Evolutionary conservation across 2,113 vertebrate species (phyloP).

Genomic region (Aythya baeri): DNA sequence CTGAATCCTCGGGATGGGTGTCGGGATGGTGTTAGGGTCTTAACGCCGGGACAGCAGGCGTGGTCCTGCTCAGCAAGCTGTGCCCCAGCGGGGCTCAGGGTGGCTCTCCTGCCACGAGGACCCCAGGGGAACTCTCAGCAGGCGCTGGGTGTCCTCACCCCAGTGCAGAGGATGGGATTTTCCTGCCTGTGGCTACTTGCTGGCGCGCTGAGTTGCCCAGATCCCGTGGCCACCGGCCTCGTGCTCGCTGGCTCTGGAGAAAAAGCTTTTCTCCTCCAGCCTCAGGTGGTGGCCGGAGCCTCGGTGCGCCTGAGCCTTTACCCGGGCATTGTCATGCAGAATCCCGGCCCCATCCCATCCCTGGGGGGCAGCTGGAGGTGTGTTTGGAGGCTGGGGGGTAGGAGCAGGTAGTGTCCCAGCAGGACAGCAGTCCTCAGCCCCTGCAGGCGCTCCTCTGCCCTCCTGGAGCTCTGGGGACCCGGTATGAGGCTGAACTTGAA

Average conservation of each 20-base stretch:
- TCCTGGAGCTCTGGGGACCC: background rate
- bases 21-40: constrained; percentile 30
- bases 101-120: background rate
- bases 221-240: background rate
- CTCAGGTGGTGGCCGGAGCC: constrained; percentile 29
- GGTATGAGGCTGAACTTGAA: background rate
- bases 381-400: background rate
- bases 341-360: background rate
- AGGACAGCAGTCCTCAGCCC: background rate
- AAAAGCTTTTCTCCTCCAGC: background rate
- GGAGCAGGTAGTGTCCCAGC: background rate
- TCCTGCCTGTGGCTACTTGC: background rate
- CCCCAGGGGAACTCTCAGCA: background rate
- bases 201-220: rapidly evolving
- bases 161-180: background rate
- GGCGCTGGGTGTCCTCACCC: too few species aligned
- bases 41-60: constrained; percentile 23
- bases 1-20: background rate
- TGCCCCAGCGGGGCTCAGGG: background rate
- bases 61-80: background rate
- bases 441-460: background rate
- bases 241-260: background rate
- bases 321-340: constrained; percentile 16
- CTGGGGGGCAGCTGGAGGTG: background rate
- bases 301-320: background rate